Evolutionary conservation across 1,140 invertebrate species (phyloP).

Genomic region (Leptopilina clavipes): DNA sequence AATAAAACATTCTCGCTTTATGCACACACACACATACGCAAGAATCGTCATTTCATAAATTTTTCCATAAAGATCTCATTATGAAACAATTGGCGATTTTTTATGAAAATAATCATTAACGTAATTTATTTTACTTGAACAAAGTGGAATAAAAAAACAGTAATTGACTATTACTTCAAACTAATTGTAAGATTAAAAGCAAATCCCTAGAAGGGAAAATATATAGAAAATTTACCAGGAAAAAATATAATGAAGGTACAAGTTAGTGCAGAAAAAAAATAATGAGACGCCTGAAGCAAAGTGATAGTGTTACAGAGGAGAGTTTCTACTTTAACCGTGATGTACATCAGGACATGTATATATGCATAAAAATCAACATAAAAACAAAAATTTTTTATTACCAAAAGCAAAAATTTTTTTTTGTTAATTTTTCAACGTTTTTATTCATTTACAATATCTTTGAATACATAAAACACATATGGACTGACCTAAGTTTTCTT

Average conservation of each 20-base stretch:
- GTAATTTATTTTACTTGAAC: too few species aligned
- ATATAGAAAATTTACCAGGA: neutral
- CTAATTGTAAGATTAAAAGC: constrained; percentile 1
- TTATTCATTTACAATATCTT: too few species aligned
- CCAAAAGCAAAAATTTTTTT: too few species aligned
- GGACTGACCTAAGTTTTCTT: too few species aligned
- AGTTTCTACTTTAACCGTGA: neutral
- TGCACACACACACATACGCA: neutral
- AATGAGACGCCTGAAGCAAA: neutral
- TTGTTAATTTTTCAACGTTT: too few species aligned
- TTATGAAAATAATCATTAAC: too few species aligned
- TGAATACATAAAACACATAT: too few species aligned
- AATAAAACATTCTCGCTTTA: neutral
- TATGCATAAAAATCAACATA: too few species aligned
- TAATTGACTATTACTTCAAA: neutral
- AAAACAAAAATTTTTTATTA: too few species aligned
- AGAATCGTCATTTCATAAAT: too few species aligned
- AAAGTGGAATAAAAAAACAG: neutral
- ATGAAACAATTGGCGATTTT: neutral
- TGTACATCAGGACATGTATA: neutral
- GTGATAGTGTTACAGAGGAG: neutral
- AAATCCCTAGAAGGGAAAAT: neutral
- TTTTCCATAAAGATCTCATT: too few species aligned
- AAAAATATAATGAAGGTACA: neutral
- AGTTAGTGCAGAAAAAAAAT: neutral